These are phyloP conservation scores for Cacoxenus indagator DNA, from an alignment of 2,888 invertebrate species.

Conservation along the genomic window DNA sequence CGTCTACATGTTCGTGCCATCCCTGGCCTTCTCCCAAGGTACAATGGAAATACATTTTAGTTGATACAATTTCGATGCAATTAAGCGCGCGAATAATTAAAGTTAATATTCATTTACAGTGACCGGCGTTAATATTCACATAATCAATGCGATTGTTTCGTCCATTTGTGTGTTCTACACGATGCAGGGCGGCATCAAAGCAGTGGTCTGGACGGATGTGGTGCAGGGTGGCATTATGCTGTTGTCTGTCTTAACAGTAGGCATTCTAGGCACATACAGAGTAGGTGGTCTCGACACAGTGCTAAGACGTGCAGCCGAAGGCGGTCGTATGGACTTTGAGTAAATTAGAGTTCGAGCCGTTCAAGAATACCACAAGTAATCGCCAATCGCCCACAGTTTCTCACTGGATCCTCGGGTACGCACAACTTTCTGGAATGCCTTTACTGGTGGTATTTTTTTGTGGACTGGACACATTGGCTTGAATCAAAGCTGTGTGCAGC, in stretches of 20 bases:
- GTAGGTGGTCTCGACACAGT: conserved; percentile 70
- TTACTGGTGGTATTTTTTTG: conserved; percentile 75
- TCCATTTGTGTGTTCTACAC: conserved; percentile 74
- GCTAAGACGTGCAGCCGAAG: conserved; percentile 61
- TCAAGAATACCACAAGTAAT: no score
- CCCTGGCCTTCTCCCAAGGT: conserved; percentile 68
- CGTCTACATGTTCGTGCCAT: conserved; percentile 65
- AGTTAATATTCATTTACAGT: conserved; percentile 68
- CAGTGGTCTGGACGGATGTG: conserved; percentile 74
- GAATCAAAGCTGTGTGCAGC: conserved; percentile 82
- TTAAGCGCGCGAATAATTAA: conserved; percentile 27
- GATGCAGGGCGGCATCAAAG: conserved; percentile 73
- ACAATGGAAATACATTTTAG: conserved; percentile 38
- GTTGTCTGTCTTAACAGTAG: conserved; percentile 67
- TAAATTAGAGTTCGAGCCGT: no score
- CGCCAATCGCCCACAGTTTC: no score
- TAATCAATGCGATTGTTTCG: conserved; percentile 73
- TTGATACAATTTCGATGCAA: background rate
- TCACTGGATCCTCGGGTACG: conserved; percentile 76
- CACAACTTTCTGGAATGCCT: conserved; percentile 76
- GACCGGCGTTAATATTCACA: conserved; percentile 73
- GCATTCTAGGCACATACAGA: conserved; percentile 67
- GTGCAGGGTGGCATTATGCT: conserved; percentile 71
- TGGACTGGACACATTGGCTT: conserved; percentile 78
- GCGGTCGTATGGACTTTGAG: conserved; percentile 69